phyloP scores from a whole-genome alignment of 2,797 vertebrate species.

The Naso thynnoides region DNA sequence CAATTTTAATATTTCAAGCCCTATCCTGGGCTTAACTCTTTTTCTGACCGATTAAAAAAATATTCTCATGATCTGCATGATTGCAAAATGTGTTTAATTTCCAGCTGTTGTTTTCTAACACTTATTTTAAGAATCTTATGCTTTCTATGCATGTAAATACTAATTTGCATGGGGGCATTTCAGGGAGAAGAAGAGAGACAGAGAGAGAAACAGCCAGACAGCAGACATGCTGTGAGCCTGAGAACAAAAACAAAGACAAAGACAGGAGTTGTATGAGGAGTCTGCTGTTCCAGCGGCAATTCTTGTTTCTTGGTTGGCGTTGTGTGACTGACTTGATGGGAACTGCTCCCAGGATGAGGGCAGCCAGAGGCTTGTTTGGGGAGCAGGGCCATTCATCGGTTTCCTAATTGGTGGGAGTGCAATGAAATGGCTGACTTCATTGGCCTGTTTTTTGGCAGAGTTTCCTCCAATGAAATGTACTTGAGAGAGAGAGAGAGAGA shows the following conservation, averaged over 20 bases:
- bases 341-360: slow-evolving; percentile 50
- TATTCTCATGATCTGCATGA: not conserved
- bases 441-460: slow-evolving; percentile 34
- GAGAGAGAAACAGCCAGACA: slow-evolving; percentile 4
- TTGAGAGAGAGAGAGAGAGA: slow-evolving; percentile 18
- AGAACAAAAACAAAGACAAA: slow-evolving; percentile 1
- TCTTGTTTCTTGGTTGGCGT: slow-evolving; percentile 45
- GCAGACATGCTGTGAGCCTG: slow-evolving; percentile 14
- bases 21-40: not conserved
- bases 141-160: not conserved
- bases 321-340: slow-evolving; percentile 63
- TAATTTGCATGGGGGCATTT: not conserved
- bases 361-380: slow-evolving; percentile 59
- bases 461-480: slow-evolving; percentile 42
- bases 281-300: slow-evolving; percentile 18
- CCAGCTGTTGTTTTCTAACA: not conserved
- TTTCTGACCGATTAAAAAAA: not conserved
- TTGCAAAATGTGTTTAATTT: not conserved
- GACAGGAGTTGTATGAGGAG: slow-evolving; percentile 6
- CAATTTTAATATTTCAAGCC: not conserved
- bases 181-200: slow-evolving; percentile 9
- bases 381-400: slow-evolving; percentile 50
- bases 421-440: slow-evolving; percentile 58
- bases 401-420: slow-evolving; percentile 66
- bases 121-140: not conserved